phyloP scores from a whole-genome alignment of 1,140 invertebrate species.

The Cyrtorhinus lividipennis region DNA sequence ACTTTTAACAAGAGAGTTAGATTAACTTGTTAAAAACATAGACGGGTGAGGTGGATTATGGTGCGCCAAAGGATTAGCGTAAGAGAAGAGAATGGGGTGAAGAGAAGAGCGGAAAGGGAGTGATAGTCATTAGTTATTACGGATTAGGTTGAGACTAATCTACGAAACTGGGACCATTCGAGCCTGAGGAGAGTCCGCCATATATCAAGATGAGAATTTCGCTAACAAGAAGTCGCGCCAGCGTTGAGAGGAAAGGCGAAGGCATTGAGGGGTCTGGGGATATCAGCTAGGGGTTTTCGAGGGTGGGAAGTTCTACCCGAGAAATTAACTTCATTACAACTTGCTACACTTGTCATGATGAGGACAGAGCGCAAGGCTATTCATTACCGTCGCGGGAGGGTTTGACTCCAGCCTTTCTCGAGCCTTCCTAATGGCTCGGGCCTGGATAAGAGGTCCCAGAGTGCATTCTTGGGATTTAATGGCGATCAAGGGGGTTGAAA shows the following conservation, averaged over 20 bases:
- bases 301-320: not conserved
- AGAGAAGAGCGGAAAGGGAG: no score
- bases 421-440: not conserved
- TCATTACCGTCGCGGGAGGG: constrained; percentile 3
- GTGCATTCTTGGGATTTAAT: constrained; percentile 4
- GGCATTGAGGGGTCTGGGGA: not conserved
- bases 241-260: not conserved
- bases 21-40: not conserved
- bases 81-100: not conserved
- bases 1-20: not conserved
- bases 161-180: not conserved
- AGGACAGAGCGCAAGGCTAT: not conserved
- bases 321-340: constrained; percentile 10
- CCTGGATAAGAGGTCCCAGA: not conserved
- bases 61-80: not conserved
- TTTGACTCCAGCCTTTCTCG: not conserved
- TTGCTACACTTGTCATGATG: constrained; percentile 3
- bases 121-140: not conserved
- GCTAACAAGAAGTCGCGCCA: not conserved
- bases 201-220: not conserved
- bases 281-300: not conserved
- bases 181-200: not conserved
- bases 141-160: not conserved
- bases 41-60: not conserved
- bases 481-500: not conserved